Conservation (phyloP, 2,888 invertebrate species). For the Athalia circularis region DNA sequence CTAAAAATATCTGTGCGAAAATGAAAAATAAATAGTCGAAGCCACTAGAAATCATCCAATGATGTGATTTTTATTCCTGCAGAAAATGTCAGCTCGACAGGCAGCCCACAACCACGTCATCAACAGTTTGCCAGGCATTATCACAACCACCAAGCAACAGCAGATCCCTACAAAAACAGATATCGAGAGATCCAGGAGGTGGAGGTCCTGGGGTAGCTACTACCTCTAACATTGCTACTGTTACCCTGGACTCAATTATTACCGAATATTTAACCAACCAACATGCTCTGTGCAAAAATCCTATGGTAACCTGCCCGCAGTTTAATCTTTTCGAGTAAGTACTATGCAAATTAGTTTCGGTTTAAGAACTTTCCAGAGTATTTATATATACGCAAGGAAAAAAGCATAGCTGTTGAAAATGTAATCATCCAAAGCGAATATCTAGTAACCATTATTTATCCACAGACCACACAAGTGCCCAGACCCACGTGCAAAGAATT, state of each 20-base stretch:
- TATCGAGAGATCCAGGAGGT: slow-evolving; percentile 70
- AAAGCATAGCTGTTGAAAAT: not conserved
- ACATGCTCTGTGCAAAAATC: slow-evolving; percentile 98
- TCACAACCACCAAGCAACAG: slow-evolving; percentile 65
- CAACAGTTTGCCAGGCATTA: slow-evolving; percentile 41
- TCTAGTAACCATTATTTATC: slow-evolving; percentile 50
- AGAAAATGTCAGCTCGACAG: slow-evolving; percentile 66
- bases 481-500: slow-evolving; percentile 84
- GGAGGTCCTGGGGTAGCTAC: slow-evolving; percentile 65
- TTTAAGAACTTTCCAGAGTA: not conserved
- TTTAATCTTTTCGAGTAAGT: slow-evolving; percentile 93
- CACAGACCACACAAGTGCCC: slow-evolving; percentile 96
- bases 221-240: slow-evolving; percentile 71
- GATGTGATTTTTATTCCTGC: slow-evolving; percentile 33
- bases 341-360: not conserved
- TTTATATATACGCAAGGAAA: not conserved
- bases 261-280: slow-evolving; percentile 98
- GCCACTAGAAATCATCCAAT: not conserved
- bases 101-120: slow-evolving; percentile 52
- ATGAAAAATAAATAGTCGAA: not conserved
- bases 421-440: not conserved
- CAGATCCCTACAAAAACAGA: slow-evolving; percentile 78
- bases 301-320: slow-evolving; percentile 97
- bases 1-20: not conserved
- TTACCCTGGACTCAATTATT: slow-evolving; percentile 92